phyloP scores from a whole-genome alignment of 2,797 vertebrate species.

The Florisuga fusca region DNA sequence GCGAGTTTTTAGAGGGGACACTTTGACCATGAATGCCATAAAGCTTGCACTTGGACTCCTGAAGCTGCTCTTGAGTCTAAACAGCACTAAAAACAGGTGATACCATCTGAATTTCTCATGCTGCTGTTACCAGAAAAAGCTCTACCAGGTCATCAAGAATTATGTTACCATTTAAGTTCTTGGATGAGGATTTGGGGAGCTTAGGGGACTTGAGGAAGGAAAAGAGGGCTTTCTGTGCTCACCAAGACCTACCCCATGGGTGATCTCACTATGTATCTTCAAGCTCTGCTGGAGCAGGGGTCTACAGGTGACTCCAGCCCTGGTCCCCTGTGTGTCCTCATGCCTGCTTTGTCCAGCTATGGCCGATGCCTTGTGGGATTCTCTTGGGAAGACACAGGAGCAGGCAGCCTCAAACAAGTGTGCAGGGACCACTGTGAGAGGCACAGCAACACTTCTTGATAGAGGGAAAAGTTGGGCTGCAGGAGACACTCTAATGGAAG shows the following conservation, averaged over 20 bases:
- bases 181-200: not conserved
- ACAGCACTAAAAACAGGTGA: not conserved
- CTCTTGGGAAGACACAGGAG: not conserved
- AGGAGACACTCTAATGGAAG: not conserved
- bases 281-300: not conserved
- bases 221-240: not conserved
- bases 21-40: not conserved
- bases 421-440: not conserved
- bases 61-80: not conserved
- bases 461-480: not conserved
- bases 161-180: not conserved
- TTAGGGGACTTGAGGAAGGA: not conserved
- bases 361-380: fast-evolving
- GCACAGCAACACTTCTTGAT: not conserved
- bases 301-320: not conserved
- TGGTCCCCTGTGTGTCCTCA: not conserved
- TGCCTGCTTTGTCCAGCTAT: not conserved
- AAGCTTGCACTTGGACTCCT: not conserved
- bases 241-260: not conserved
- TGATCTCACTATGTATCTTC: not conserved
- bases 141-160: not conserved
- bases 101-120: not conserved
- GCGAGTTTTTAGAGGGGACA: not conserved
- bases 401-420: not conserved
- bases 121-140: not conserved